Percentiles rank a stretch among this genome's conserved stretches.
Conservation (phyloP, 2,797 vertebrate species). For the Channa striata region DNA sequence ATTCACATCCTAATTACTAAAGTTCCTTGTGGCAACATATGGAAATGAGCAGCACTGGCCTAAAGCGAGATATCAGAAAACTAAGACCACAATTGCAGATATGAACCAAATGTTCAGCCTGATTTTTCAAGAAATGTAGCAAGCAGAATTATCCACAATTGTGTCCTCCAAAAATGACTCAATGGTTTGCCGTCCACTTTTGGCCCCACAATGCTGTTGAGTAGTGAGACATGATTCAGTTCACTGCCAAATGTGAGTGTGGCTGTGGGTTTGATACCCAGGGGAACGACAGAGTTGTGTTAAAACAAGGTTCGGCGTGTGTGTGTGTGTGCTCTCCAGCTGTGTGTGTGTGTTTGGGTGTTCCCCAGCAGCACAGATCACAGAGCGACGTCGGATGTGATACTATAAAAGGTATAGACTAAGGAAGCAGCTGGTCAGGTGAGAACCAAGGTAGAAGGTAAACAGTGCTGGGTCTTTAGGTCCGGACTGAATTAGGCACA, state of each 20-base stretch:
- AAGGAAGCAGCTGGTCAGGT: constrained; percentile 39
- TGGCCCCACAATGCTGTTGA: not conserved
- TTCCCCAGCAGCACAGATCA: constrained; percentile 22
- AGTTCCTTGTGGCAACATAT: constrained; percentile 16
- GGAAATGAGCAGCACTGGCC: constrained; percentile 37
- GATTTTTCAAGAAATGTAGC: constrained; percentile 16
- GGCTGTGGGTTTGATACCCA: constrained; percentile 7
- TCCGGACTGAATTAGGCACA: constrained; percentile 36
- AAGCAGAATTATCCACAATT: not conserved
- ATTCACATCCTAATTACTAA: constrained; percentile 37
- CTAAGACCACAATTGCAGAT: constrained; percentile 28
- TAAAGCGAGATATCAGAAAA: constrained; percentile 28
- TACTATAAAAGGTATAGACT: constrained; percentile 33
- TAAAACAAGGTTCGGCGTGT: not conserved
- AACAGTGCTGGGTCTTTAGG: constrained; percentile 34
- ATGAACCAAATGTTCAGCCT: constrained; percentile 15
- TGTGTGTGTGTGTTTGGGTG: not conserved
- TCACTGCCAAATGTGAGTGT: not conserved
- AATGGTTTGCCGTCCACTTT: constrained; percentile 21
- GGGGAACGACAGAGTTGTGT: not conserved
- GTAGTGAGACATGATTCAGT: constrained; percentile 6
- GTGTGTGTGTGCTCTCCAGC: not conserved
- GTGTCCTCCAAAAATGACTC: constrained; percentile 16
- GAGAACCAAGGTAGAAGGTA: constrained; percentile 15
- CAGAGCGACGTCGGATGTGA: constrained; percentile 17